Base-by-base conservation (phyloP, 2,888 invertebrate genomes). In the Eurytoma californica region DNA sequence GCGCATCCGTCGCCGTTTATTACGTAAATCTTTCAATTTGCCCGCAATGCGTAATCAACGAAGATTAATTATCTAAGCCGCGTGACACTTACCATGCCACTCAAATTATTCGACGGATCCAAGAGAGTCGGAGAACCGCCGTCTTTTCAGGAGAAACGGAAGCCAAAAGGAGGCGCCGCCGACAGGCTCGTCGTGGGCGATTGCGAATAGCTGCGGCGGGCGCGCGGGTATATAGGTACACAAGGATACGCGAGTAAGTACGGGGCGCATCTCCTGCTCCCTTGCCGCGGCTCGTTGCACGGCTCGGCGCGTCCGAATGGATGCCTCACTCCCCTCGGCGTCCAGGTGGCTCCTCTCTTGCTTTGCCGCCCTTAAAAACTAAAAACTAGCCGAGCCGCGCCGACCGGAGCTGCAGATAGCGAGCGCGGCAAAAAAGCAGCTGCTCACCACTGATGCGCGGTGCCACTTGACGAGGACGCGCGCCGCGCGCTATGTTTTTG, bases 221-320 rank as follows among this genome's bases (percentile, higher is more conserved):
- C 7, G 30, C 20, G 5, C 20, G 2, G 49, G 20, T 14, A 53
- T n/a, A 39, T 72, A 79, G 79, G 81, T 18, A 70, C 73, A 82
- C 60, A 74, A 82, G 39, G 39, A 24, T 24, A 24, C 24, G 2
- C 24, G 24, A 24, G 24, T 9, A 39, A 39, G 39, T 39, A 55
- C 63, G 63, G 83, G 86, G 86, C 86, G 85, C 87, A 87, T 88
- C 76, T 72, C 88, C 88, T 87, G 39, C 39, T 39, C 39, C 39
- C 87, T 87, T 86, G 87, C 85, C 88, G 88, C 88, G 85, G 87
- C 87, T 88, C 87, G 84, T 89, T 89, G 88, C 87, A 90, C 87
- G 90, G 88, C 85, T 89, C 88, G 87, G 79, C 87, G 90, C 86
- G 87, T 87, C 83, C 88, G 87, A 90, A 90, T 90, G 83, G 82